A percentile compares a stretch with the other conserved stretches of the same genome.
Conservation (phyloP, 1,140 invertebrate genomes). For the Anadara kagoshimensis region DNA sequence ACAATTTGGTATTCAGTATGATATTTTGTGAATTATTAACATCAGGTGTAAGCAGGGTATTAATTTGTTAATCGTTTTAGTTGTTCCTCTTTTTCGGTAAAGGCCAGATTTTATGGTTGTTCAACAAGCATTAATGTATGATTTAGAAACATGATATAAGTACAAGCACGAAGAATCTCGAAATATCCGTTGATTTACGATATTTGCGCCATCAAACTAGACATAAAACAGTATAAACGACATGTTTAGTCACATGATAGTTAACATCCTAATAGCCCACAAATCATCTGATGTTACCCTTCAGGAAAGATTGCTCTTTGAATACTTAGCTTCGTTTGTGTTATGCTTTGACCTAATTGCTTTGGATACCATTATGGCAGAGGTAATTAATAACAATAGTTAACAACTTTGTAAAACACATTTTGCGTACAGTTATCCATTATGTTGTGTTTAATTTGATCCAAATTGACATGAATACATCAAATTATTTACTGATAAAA, state of each 20-base stretch:
- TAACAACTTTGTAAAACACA: too few relatives aligned
- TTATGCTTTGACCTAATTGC: too few relatives aligned
- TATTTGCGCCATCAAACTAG: slow-evolving; percentile 8
- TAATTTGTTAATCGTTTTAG: slow-evolving; percentile 20
- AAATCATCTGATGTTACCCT: not conserved
- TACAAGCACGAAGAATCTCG: not conserved
- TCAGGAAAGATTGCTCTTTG: too few relatives aligned
- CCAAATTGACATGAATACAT: too few relatives aligned
- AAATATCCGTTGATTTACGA: slow-evolving; percentile 15
- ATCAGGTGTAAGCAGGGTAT: slow-evolving; percentile 16
- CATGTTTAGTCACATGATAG: slow-evolving; percentile 18
- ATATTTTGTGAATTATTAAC: slow-evolving; percentile 1
- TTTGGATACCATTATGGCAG: too few relatives aligned
- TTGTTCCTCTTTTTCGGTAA: slow-evolving; percentile 13
- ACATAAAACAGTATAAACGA: slow-evolving; percentile 15
- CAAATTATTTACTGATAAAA: too few relatives aligned
- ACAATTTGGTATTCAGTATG: slow-evolving; percentile 1
- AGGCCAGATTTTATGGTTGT: slow-evolving; percentile 18
- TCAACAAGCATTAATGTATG: slow-evolving; percentile 8
- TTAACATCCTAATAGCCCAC: slow-evolving; percentile 9
- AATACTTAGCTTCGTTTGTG: too few relatives aligned
- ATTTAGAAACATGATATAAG: slow-evolving; percentile 6
- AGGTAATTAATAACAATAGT: too few relatives aligned
- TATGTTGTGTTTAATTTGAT: too few relatives aligned
- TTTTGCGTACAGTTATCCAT: too few relatives aligned